Percentiles rank a stretch among this genome's conserved stretches.
Evolutionary conservation across 2,113 vertebrate genomes (phyloP).

Genomic region (Semicossyphus pulcher): DNA sequence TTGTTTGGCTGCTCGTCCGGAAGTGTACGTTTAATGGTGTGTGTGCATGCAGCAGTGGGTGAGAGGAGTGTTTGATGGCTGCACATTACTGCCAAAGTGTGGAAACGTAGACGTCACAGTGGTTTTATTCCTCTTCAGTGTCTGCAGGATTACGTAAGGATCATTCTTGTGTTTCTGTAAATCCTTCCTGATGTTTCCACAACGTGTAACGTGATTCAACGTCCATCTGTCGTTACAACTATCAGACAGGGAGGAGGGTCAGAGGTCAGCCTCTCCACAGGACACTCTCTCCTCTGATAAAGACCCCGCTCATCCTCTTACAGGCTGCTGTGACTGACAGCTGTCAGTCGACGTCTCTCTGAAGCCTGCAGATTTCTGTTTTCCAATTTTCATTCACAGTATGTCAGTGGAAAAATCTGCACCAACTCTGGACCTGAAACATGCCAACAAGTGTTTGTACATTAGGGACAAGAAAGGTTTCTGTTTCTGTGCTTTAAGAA

Average conservation of each 20-base stretch:
- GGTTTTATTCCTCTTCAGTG: not conserved
- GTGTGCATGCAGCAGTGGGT: not conserved
- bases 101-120: fast-evolving
- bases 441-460: too few species aligned
- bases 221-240: constrained; percentile 5
- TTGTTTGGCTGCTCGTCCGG: constrained; percentile 8
- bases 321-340: constrained; percentile 1
- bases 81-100: not conserved
- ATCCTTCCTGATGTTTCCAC: constrained; percentile 2
- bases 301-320: constrained; percentile 29
- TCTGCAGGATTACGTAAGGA: constrained; percentile 25
- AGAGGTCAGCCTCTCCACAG: constrained; percentile 10
- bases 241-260: not conserved
- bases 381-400: not conserved
- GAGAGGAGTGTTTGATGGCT: not conserved
- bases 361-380: not conserved
- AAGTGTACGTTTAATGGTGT: not conserved
- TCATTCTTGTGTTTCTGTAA: not conserved
- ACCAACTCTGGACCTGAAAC: too few species aligned
- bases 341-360: constrained; percentile 19
- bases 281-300: not conserved
- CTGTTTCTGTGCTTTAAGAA: too few species aligned
- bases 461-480: not conserved
- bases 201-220: not conserved
- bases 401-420: too few species aligned